These are phyloP conservation scores for Drosophila burlai DNA, from an alignment of 1,140 invertebrate species.

Conservation along the genomic window DNA sequence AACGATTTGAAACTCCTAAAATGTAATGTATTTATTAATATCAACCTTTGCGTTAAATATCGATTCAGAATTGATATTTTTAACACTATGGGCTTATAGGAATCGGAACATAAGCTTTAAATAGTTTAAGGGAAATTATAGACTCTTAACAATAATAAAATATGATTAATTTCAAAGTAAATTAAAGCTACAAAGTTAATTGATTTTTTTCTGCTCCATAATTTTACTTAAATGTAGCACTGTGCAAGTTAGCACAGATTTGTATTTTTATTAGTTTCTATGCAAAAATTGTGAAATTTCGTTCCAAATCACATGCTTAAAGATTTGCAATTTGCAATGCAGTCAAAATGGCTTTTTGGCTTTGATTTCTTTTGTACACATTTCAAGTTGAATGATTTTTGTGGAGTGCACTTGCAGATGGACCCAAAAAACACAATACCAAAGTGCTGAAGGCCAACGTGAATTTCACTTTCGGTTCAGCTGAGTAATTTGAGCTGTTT, in stretches of 20 bases:
- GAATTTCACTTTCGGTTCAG: slow-evolving; percentile 66
- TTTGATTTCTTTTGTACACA: slow-evolving; percentile 39
- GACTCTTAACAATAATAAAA: no score
- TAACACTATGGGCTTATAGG: no score
- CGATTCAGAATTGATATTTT: no score
- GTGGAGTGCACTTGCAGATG: slow-evolving; percentile 44
- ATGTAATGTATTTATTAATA: background rate
- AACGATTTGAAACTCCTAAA: background rate
- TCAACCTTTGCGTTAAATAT: no score
- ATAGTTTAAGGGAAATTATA: no score
- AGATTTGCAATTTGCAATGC: slow-evolving; percentile 9
- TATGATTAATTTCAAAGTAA: no score
- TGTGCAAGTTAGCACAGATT: background rate
- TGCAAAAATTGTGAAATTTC: background rate
- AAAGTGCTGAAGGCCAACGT: slow-evolving; percentile 27
- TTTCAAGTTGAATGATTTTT: slow-evolving; percentile 51
- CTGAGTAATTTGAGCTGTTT: slow-evolving; percentile 46
- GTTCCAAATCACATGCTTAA: background rate
- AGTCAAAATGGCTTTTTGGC: slow-evolving; percentile 6
- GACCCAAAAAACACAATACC: slow-evolving; percentile 21
- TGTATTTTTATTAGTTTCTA: background rate
- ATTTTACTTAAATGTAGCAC: background rate
- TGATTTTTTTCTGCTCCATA: background rate
- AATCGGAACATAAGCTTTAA: no score
- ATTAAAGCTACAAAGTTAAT: background rate